phyloP scores from a whole-genome alignment of 2,797 vertebrate genomes.

The Crenichthys baileyi region DNA sequence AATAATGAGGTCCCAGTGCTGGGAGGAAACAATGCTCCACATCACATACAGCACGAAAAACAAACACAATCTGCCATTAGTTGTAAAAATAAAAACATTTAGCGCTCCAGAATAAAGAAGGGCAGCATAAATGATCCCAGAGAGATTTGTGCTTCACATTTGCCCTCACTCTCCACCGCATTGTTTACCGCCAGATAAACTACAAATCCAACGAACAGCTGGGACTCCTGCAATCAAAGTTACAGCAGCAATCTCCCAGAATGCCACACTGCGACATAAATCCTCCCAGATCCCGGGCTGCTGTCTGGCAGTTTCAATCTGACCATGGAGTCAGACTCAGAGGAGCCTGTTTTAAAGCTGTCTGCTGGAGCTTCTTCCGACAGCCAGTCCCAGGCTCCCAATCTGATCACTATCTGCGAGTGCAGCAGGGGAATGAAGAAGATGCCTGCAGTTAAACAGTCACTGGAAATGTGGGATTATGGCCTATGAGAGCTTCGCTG shows the following conservation, averaged over 20 bases:
- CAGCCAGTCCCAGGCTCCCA: conserved; percentile 42
- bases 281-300: conserved; percentile 17
- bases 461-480: background rate
- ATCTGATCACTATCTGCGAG: conserved; percentile 23
- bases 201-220: conserved; percentile 47
- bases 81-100: conserved; percentile 6
- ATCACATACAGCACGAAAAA: conserved; percentile 16
- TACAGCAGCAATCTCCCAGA: conserved; percentile 53
- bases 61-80: conserved; percentile 18
- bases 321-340: conserved; percentile 22
- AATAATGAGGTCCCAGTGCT: conserved; percentile 59
- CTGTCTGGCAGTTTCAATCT: conserved; percentile 55
- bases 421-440: background rate
- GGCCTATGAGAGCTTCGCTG: too few species aligned
- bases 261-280: conserved; percentile 27
- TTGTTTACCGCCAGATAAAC: conserved; percentile 25
- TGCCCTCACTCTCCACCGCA: conserved; percentile 5
- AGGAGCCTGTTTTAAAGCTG: conserved; percentile 23
- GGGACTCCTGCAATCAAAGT: conserved; percentile 58
- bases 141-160: conserved; percentile 23
- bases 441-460: background rate
- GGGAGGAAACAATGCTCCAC: conserved; percentile 9
- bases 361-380: conserved; percentile 30
- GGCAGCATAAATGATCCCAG: background rate
- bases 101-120: background rate